These are phyloP conservation scores for Melanchra persicariae DNA, from an alignment of 2,888 invertebrate species.

Conservation along the genomic window DNA sequence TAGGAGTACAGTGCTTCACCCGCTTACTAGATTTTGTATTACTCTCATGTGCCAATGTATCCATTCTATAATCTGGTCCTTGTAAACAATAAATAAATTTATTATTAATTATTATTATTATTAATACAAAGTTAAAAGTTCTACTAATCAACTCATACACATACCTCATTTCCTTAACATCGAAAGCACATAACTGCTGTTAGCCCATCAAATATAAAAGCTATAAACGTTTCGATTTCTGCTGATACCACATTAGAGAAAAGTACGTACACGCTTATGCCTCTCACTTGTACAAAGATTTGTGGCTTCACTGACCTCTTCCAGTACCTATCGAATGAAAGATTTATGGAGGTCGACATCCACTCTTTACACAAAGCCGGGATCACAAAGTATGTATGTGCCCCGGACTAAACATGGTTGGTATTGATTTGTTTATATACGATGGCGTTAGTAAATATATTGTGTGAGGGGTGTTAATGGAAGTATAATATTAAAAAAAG, in stretches of 20 bases:
- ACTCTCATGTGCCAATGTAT: too few relatives aligned
- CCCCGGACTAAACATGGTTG: constrained; percentile 37
- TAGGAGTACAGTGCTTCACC: too few relatives aligned
- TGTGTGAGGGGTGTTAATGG: too few relatives aligned
- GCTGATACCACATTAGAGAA: not conserved
- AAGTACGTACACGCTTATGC: constrained; percentile 19
- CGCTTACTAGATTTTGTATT: too few relatives aligned
- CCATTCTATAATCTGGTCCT: too few relatives aligned
- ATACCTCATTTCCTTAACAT: too few relatives aligned
- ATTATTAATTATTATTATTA: too few relatives aligned
- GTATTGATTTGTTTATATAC: constrained; percentile 48
- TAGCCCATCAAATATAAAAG: not conserved
- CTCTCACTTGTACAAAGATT: constrained; percentile 49
- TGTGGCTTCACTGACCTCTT: constrained; percentile 76
- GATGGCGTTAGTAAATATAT: constrained; percentile 8
- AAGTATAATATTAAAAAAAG: too few relatives aligned
- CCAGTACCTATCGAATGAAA: constrained; percentile 77
- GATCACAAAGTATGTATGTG: constrained; percentile 69
- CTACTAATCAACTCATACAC: not conserved
- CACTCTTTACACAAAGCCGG: constrained; percentile 76
- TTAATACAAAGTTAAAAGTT: too few relatives aligned
- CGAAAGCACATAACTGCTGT: too few relatives aligned
- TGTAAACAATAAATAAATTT: too few relatives aligned
- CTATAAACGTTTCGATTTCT: not conserved
- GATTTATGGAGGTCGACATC: constrained; percentile 84